Evolutionary conservation across 2,888 invertebrate genomes (phyloP).

Genomic region (Xestoiulus laeticollis): DNA sequence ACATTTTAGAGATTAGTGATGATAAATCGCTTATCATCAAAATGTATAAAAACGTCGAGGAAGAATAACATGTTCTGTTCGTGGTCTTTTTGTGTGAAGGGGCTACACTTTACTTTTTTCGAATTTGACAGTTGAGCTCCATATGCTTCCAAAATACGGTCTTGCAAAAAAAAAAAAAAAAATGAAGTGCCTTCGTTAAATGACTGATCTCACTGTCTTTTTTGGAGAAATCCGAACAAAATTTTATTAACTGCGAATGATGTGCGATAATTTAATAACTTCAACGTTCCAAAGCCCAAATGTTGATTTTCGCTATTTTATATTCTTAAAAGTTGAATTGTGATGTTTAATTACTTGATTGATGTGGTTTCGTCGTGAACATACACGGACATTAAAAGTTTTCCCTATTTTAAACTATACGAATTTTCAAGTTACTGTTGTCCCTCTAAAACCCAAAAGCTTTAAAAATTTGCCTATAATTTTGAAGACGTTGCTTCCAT

Average conservation of each 20-base stretch:
- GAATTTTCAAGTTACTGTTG: background rate
- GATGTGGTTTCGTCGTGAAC: too few relatives aligned
- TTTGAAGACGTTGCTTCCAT: background rate
- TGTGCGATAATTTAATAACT: background rate
- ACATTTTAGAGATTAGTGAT: too few relatives aligned
- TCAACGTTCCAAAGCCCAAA: background rate
- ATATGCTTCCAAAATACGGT: background rate
- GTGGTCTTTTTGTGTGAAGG: background rate
- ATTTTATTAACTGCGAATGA: background rate
- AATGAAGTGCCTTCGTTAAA: constrained; percentile 2
- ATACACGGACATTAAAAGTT: background rate
- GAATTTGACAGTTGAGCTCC: background rate
- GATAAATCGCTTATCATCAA: too few relatives aligned
- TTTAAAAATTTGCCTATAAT: background rate
- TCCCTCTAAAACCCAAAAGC: background rate
- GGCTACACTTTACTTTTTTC: background rate
- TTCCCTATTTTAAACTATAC: background rate
- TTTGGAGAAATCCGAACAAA: background rate
- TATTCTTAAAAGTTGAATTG: too few relatives aligned
- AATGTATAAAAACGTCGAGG: too few relatives aligned
- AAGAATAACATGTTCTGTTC: background rate
- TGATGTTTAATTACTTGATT: too few relatives aligned
- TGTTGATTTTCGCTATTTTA: too few relatives aligned
- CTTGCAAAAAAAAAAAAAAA: too few relatives aligned
- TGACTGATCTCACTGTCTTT: background rate